phyloP scores from a whole-genome alignment of 2,113 vertebrate species.

The Clarias macrocephalus region DNA sequence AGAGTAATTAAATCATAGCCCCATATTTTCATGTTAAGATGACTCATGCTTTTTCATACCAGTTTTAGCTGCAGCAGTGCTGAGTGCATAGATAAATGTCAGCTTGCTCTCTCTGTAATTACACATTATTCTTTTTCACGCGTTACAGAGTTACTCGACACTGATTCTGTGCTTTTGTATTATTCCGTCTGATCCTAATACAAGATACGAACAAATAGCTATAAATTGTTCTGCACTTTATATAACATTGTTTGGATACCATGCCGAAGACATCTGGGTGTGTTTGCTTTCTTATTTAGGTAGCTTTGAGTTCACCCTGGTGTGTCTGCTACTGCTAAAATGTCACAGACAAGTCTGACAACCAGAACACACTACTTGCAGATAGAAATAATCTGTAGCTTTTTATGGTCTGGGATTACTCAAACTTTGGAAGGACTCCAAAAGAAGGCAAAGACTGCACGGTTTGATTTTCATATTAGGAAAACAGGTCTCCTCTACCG shows the following conservation, averaged over 20 bases:
- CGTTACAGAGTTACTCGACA: conserved; percentile 24
- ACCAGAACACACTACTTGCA: conserved; percentile 8
- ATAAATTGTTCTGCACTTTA: conserved; percentile 3
- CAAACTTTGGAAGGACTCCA: neutral
- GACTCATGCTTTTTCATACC: conserved; percentile 31
- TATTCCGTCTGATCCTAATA: conserved; percentile 23
- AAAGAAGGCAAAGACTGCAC: conserved; percentile 2
- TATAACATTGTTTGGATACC: neutral
- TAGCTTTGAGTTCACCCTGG: conserved; percentile 3
- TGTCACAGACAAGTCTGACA: conserved; percentile 17
- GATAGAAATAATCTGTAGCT: conserved; percentile 27
- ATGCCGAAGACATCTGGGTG: conserved; percentile 7
- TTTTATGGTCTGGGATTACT: conserved; percentile 13
- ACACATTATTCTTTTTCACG: conserved; percentile 37
- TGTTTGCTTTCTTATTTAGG: neutral
- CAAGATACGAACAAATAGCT: neutral
- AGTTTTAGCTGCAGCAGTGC: conserved; percentile 26
- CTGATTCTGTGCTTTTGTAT: conserved; percentile 20
- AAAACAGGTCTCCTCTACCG: neutral
- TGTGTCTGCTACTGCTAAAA: conserved; percentile 3
- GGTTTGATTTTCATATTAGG: conserved; percentile 15
- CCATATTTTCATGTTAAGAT: conserved; percentile 42
- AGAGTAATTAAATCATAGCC: conserved; percentile 33
- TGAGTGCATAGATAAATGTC: conserved; percentile 35
- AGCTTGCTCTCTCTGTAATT: conserved; percentile 44